phyloP scores from a whole-genome alignment of 2,888 invertebrate species.

The Eumerus sabulonum region DNA sequence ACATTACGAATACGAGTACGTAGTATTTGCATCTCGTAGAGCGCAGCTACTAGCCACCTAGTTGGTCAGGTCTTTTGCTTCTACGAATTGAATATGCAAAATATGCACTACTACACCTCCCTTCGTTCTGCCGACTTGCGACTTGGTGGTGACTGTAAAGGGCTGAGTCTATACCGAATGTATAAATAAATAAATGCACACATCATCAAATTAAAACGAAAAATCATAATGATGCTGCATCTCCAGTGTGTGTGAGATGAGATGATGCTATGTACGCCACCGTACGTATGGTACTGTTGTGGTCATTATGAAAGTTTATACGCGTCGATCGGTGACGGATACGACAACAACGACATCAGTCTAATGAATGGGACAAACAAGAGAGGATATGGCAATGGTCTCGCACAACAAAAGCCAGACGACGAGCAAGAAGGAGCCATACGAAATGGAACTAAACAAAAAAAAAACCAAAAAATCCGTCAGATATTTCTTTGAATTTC shows the following conservation, averaged over 20 bases:
- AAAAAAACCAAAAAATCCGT: conserved; percentile 4
- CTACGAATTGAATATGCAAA: conserved; percentile 51
- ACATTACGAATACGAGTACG: no score
- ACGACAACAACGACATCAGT: conserved; percentile 21
- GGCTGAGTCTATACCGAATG: not conserved
- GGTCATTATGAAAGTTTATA: not conserved
- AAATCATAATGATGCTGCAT: conserved; percentile 21
- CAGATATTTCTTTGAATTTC: conserved; percentile 12
- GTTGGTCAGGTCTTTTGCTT: conserved; percentile 25
- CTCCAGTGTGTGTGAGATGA: conserved; percentile 3
- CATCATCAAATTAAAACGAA: conserved; percentile 44
- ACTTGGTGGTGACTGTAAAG: no score
- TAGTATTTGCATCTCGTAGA: conserved; percentile 2
- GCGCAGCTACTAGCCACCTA: conserved; percentile 1
- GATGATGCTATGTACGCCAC: no score
- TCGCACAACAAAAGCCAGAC: conserved; percentile 40
- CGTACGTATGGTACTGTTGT: no score
- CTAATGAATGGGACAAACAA: conserved; percentile 34
- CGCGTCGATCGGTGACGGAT: conserved; percentile 24
- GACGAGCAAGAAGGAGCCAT: no score
- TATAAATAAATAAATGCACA: conserved; percentile 7
- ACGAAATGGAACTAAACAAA: no score
- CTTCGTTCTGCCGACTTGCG: no score
- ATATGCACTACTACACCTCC: not conserved
- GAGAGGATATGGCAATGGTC: conserved; percentile 9